Evolutionary conservation across 2,888 invertebrate genomes (phyloP).

Genomic region (Archips crataeganus): DNA sequence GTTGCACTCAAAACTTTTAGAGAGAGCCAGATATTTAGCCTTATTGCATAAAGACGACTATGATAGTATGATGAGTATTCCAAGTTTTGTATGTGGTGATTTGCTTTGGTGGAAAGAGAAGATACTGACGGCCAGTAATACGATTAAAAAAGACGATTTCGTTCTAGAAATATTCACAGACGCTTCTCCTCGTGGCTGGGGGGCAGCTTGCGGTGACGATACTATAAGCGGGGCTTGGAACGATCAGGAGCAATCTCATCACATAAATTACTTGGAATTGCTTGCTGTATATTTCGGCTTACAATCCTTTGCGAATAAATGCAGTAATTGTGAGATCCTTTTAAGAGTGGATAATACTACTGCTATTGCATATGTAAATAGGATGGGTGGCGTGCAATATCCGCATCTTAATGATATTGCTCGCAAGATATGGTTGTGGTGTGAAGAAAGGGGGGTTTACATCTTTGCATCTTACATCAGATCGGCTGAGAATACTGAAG

Average conservation of each 20-base stretch:
- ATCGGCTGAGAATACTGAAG: not conserved
- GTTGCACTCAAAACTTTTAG: no score
- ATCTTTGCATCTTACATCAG: conserved; percentile 8
- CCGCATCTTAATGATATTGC: not conserved
- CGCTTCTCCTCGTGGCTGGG: no score
- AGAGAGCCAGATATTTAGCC: no score
- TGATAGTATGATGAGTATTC: no score
- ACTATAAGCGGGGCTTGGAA: no score
- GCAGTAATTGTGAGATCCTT: not conserved
- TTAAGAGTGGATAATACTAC: conserved; percentile 16
- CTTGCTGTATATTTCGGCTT: conserved; percentile 1
- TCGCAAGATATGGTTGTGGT: conserved; percentile 8
- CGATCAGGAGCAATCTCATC: not conserved
- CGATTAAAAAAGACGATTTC: no score
- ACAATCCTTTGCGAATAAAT: not conserved
- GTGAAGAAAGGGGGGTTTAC: not conserved
- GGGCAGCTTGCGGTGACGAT: no score
- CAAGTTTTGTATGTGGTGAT: no score
- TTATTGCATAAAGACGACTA: no score
- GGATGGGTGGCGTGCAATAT: conserved; percentile 5
- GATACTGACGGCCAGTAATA: no score
- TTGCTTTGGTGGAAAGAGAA: no score
- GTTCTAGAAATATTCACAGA: no score
- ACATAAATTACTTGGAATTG: conserved; percentile 7
- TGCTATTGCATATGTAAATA: not conserved